phyloP scores from a whole-genome alignment of 2,888 invertebrate genomes.

The Nudaria mundana region DNA sequence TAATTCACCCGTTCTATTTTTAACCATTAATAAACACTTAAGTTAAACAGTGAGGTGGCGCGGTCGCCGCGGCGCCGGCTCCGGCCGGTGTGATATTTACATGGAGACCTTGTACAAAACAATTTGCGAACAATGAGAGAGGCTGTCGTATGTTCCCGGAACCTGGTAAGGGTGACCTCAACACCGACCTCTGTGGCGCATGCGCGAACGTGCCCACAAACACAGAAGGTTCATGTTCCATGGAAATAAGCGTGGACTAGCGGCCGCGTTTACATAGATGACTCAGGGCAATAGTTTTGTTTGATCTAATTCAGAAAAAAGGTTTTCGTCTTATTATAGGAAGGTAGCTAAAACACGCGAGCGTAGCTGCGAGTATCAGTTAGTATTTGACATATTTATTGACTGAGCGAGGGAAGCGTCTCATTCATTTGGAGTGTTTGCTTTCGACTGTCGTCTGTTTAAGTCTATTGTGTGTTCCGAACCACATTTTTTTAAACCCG shows the following conservation, averaged over 20 bases:
- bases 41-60: constrained; percentile 29
- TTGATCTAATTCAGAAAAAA: too few relatives aligned
- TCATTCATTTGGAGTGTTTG: too few relatives aligned
- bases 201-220: constrained; percentile 29
- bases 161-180: constrained; percentile 64
- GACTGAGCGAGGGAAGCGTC: too few relatives aligned
- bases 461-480: too few relatives aligned
- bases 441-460: too few relatives aligned
- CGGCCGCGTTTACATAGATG: too few relatives aligned
- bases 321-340: too few relatives aligned
- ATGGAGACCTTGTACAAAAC: constrained; percentile 64
- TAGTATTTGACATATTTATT: too few relatives aligned
- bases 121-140: constrained; percentile 69
- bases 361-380: too few relatives aligned
- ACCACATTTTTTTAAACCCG: too few relatives aligned
- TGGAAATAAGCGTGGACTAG: constrained; percentile 18
- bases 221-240: constrained; percentile 29
- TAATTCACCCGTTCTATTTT: constrained; percentile 23
- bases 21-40: constrained; percentile 28
- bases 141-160: constrained; percentile 72
- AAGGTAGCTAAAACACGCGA: too few relatives aligned
- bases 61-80: constrained; percentile 53
- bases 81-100: constrained; percentile 71
- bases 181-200: constrained; percentile 45
- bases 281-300: too few relatives aligned